phyloP scores from a whole-genome alignment of 2,888 invertebrate species.

The Nephrocerus scutellatus region DNA sequence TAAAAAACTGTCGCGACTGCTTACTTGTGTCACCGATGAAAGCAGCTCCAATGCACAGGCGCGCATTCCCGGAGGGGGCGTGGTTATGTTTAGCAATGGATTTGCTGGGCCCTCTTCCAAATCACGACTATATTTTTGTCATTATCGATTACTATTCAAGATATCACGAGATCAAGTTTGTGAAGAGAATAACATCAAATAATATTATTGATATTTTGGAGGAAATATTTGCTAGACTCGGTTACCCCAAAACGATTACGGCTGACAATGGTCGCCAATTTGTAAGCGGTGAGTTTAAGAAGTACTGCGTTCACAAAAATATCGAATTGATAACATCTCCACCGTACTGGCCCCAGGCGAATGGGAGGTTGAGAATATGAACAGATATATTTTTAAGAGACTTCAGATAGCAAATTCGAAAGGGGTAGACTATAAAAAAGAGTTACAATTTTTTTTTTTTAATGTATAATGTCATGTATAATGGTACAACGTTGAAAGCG shows the following conservation, averaged over 20 bases:
- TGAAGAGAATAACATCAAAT: conserved; percentile 1
- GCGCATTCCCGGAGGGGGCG: conserved; percentile 3
- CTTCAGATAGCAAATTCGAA: conserved; percentile 7
- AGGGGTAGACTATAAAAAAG: conserved; percentile 11
- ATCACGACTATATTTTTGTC: too few relatives aligned
- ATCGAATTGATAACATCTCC: conserved; percentile 10
- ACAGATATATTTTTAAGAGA: conserved; percentile 10
- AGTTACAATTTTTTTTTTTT: conserved; percentile 10
- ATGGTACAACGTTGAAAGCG: conserved; percentile 11
- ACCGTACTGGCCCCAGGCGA: conserved; percentile 10
- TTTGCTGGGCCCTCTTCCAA: too few relatives aligned
- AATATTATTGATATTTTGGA: conserved; percentile 4
- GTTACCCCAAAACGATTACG: conserved; percentile 2
- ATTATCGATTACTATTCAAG: too few relatives aligned
- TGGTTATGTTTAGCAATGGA: conserved; percentile 10
- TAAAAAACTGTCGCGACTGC: too few relatives aligned
- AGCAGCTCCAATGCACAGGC: conserved; percentile 7
- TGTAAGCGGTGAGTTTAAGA: too few relatives aligned
- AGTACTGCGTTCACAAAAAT: too few relatives aligned
- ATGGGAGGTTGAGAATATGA: conserved; percentile 11
- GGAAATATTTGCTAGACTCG: conserved; percentile 5
- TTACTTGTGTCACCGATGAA: too few relatives aligned
- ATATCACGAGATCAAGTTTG: background rate
- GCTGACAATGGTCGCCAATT: too few relatives aligned
- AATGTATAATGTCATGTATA: conserved; percentile 17